Conservation (phyloP, 1,140 invertebrate genomes). For the Dendroctonus valens region DNA sequence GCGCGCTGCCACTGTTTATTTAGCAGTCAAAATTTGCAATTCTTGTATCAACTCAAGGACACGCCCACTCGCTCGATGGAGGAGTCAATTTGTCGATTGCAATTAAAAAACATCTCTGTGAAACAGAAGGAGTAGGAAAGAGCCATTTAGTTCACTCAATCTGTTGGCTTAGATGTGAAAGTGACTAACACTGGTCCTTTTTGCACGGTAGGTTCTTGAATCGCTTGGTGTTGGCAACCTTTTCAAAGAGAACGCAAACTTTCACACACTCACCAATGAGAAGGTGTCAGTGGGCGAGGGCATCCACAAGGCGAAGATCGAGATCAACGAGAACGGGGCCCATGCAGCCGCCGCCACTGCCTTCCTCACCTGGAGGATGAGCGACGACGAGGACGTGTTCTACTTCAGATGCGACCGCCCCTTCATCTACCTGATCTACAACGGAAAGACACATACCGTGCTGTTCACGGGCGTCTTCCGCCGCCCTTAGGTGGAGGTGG, state of each 20-base stretch:
- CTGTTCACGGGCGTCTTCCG: constrained; percentile 62
- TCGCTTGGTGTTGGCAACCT: constrained; percentile 59
- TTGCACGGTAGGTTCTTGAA: constrained; percentile 43
- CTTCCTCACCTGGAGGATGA: constrained; percentile 57
- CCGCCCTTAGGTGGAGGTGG: constrained; percentile 37
- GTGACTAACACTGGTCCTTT: constrained; percentile 34
- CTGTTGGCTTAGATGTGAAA: no score
- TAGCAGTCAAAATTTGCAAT: no score
- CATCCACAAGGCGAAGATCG: constrained; percentile 61
- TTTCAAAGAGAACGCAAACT: constrained; percentile 51
- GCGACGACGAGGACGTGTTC: constrained; percentile 62
- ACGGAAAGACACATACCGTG: constrained; percentile 55
- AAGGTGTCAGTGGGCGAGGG: constrained; percentile 54
- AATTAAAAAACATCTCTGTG: no score
- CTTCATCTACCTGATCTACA: constrained; percentile 65
- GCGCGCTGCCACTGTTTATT: no score
- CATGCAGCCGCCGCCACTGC: constrained; percentile 64
- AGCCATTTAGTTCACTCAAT: no score
- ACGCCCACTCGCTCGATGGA: no score
- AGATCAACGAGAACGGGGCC: constrained; percentile 63
- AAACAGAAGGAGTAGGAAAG: no score
- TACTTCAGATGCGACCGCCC: constrained; percentile 65
- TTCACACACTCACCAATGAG: constrained; percentile 45
- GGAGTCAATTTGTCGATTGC: no score
- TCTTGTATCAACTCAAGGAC: no score